These are phyloP conservation scores for Leptopterna dolabrata DNA, from an alignment of 2,888 invertebrate genomes.

Conservation along the genomic window DNA sequence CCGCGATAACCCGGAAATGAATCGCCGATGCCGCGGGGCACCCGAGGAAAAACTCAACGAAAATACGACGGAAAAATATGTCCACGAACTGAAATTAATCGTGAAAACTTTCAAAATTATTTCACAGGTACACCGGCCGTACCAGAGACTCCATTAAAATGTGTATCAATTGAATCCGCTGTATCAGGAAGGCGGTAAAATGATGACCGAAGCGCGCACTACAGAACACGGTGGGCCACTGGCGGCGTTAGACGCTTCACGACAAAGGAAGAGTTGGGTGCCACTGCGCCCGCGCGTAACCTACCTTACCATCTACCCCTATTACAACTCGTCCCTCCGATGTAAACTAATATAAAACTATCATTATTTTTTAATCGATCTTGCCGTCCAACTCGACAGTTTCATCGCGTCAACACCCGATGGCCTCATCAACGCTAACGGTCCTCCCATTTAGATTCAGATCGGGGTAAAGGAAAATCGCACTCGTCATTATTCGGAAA, in stretches of 20 bases:
- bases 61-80: not conserved
- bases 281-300: conserved; percentile 43
- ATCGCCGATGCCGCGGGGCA: not conserved
- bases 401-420: conserved; percentile 4
- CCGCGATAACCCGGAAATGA: not conserved
- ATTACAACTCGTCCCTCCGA: conserved; percentile 19
- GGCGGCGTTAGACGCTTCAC: conserved; percentile 36
- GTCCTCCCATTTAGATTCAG: not conserved
- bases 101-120: no score
- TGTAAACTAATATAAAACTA: conserved; percentile 4
- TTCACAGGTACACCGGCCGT: not conserved
- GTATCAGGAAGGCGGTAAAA: not conserved
- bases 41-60: not conserved
- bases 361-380: conserved; percentile 14
- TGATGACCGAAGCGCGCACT: conserved; percentile 34
- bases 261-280: conserved; percentile 24
- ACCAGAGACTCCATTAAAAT: not conserved
- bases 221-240: conserved; percentile 40
- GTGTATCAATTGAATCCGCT: not conserved
- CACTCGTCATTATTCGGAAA: not conserved
- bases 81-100: no score
- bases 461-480: not conserved
- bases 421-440: conserved; percentile 13
- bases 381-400: not conserved
- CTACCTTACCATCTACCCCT: conserved; percentile 15